Evolutionary conservation across 2,888 invertebrate genomes (phyloP).

Genomic region (Drosophila formosana): DNA sequence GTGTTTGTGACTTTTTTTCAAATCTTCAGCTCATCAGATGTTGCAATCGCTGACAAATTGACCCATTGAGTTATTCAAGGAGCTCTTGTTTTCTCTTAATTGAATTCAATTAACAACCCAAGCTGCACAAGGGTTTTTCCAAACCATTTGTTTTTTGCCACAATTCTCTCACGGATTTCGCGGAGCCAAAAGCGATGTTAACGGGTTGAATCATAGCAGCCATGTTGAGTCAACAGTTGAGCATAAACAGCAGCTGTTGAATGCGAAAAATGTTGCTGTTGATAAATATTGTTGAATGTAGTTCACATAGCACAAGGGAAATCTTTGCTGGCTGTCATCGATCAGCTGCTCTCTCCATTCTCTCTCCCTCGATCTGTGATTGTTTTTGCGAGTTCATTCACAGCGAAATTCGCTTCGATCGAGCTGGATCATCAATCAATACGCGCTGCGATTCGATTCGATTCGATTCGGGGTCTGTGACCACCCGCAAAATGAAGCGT

Average conservation of each 20-base stretch:
- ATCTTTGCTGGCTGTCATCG: too few species aligned
- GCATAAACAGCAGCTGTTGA: neutral
- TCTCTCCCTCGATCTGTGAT: too few species aligned
- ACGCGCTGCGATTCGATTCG: neutral
- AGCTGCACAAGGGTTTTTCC: neutral
- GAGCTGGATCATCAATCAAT: slow-evolving; percentile 18
- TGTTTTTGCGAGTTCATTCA: neutral
- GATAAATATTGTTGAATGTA: too few species aligned
- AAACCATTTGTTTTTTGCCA: neutral
- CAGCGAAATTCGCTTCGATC: neutral
- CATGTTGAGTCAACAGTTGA: too few species aligned
- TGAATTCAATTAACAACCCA: slow-evolving; percentile 14
- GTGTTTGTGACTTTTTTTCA: neutral
- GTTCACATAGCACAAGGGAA: too few species aligned
- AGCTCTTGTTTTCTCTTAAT: slow-evolving; percentile 23
- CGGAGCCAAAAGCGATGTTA: too few species aligned
- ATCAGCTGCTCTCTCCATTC: too few species aligned
- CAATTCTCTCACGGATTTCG: too few species aligned
- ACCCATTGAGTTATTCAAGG: slow-evolving; percentile 9
- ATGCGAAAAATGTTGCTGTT: too few species aligned
- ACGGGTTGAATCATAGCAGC: neutral
- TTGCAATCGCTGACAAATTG: slow-evolving; percentile 11
- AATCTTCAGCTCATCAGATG: neutral
- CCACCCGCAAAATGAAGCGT: slow-evolving; percentile 13
- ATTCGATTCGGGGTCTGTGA: neutral